Evolutionary conservation across 2,797 vertebrate genomes (phyloP).

Genomic region (Taenioides sp.): DNA sequence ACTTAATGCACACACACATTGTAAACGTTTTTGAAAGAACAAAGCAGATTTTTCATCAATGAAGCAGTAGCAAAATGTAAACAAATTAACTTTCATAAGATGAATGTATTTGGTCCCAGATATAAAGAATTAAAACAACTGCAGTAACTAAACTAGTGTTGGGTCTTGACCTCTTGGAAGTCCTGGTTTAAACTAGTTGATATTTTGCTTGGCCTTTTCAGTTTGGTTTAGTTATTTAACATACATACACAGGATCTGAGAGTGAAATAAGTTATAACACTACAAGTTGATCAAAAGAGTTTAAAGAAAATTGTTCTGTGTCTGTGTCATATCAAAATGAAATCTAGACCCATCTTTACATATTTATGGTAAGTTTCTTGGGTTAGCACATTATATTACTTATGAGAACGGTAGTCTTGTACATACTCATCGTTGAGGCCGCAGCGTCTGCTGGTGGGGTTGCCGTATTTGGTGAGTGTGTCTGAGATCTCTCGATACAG

Average conservation of each 20-base stretch:
- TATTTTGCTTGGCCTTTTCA: neutral
- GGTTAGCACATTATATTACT: no score
- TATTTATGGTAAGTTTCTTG: neutral
- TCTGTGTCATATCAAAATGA: neutral
- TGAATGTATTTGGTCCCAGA: neutral
- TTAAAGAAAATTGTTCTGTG: neutral
- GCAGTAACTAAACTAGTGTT: neutral
- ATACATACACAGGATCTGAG: neutral
- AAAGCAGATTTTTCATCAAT: neutral
- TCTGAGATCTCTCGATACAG: slow-evolving; percentile 91
- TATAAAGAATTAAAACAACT: neutral
- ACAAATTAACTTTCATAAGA: neutral
- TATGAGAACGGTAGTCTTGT: neutral
- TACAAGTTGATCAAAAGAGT: neutral
- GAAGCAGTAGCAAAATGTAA: neutral
- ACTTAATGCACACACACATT: neutral
- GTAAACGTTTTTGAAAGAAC: neutral
- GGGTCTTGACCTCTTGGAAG: neutral
- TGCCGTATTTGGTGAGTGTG: slow-evolving; percentile 90
- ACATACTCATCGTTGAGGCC: slow-evolving; percentile 97
- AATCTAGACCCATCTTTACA: neutral
- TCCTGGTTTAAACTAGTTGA: neutral
- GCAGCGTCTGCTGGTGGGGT: slow-evolving; percentile 95
- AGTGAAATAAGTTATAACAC: neutral
- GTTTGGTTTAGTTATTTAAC: neutral